Conservation (phyloP, 2,797 vertebrate species). For the Cyclopterus lumpus region DNA sequence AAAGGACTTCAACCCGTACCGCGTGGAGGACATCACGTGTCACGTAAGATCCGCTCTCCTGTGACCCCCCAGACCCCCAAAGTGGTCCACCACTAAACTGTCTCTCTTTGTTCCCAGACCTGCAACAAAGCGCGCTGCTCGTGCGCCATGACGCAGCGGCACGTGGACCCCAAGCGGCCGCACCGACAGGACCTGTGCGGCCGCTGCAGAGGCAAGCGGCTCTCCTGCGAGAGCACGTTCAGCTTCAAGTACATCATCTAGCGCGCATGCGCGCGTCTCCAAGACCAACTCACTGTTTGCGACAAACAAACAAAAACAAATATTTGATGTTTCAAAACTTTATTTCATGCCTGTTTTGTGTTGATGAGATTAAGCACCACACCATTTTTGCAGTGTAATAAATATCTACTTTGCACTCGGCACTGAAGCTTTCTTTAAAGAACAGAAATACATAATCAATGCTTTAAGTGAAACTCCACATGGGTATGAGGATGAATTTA, state of each 20-base stretch:
- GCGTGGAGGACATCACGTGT: conserved; percentile 96
- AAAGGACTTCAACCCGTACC: conserved; percentile 96
- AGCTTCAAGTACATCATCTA: conserved; percentile 99
- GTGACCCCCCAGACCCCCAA: rapidly evolving
- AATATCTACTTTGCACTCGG: conserved; percentile 73
- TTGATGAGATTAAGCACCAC: conserved; percentile 56
- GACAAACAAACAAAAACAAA: too few species aligned
- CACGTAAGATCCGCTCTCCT: conserved; percentile 82
- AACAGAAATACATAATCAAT: not conserved
- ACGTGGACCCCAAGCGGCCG: conserved; percentile 95
- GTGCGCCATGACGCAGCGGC: conserved; percentile 91
- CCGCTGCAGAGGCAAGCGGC: conserved; percentile 95
- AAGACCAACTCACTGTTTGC: too few species aligned
- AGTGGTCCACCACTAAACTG: not conserved
- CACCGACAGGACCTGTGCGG: conserved; percentile 98
- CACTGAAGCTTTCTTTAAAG: not conserved
- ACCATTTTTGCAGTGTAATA: conserved; percentile 62
- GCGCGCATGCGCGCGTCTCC: too few species aligned
- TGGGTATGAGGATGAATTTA: not conserved
- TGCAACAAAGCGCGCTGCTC: conserved; percentile 93
- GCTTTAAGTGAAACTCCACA: not conserved
- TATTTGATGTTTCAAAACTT: conserved; percentile 49
- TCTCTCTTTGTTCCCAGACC: conserved; percentile 77
- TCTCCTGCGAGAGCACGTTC: conserved; percentile 98
- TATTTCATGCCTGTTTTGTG: conserved; percentile 67